These are phyloP conservation scores for Hydropsyche tenuis DNA, from an alignment of 1,140 invertebrate genomes.

Conservation along the genomic window DNA sequence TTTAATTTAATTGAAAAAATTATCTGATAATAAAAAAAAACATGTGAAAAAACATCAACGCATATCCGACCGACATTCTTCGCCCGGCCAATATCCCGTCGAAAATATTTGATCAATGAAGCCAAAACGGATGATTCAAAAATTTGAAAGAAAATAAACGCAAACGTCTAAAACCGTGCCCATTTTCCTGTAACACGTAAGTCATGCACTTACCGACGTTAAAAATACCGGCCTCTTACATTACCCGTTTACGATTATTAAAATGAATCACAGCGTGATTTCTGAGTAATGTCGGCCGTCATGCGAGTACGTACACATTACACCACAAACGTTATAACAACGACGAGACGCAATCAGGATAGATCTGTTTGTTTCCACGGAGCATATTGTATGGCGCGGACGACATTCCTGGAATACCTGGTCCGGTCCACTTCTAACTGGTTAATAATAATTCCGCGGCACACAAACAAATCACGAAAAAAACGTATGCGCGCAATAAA, in stretches of 20 bases:
- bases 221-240: conserved; percentile 1
- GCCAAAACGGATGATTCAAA: too few species aligned
- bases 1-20: too few species aligned
- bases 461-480: conserved; percentile 21
- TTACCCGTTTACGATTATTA: background rate
- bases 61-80: too few species aligned
- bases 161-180: background rate
- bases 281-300: background rate
- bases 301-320: too few species aligned
- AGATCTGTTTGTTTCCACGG: conserved; percentile 32
- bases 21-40: too few species aligned
- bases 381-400: conserved; percentile 34
- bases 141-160: too few species aligned
- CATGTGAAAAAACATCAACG: too few species aligned
- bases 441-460: conserved; percentile 39
- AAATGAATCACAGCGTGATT: conserved; percentile 19
- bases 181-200: conserved; percentile 5
- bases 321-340: too few species aligned
- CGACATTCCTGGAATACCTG: conserved; percentile 43
- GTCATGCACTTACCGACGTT: background rate
- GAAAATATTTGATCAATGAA: too few species aligned
- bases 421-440: conserved; percentile 40
- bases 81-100: too few species aligned
- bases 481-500: background rate
- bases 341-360: conserved; percentile 13